phyloP scores from a whole-genome alignment of 1,140 invertebrate genomes.

The Pararge aegeria region DNA sequence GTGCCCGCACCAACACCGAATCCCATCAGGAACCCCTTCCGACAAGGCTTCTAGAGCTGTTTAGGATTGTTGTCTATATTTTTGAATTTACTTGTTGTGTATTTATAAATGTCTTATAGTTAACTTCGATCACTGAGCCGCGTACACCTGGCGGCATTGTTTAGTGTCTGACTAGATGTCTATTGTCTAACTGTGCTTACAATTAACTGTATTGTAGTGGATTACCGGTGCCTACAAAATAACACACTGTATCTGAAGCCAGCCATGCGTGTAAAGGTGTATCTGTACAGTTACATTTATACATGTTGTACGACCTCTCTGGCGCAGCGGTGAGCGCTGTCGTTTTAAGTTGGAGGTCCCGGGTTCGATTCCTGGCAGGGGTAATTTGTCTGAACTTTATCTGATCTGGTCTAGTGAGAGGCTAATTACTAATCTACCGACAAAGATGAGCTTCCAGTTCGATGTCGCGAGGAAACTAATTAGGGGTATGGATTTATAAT shows the following conservation, averaged over 20 bases:
- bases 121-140: slow-evolving; percentile 76
- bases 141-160: slow-evolving; percentile 48
- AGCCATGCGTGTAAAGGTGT: too few relatives aligned
- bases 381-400: too few relatives aligned
- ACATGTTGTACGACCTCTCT: too few relatives aligned
- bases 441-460: too few relatives aligned
- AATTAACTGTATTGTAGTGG: slow-evolving; percentile 20
- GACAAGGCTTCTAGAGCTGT: slow-evolving; percentile 80
- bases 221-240: slow-evolving; percentile 12
- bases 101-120: slow-evolving; percentile 74
- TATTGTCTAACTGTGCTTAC: slow-evolving; percentile 60
- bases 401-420: too few relatives aligned
- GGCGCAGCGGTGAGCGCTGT: too few relatives aligned
- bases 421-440: too few relatives aligned
- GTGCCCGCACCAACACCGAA: slow-evolving; percentile 49
- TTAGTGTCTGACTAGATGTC: slow-evolving; percentile 60
- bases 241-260: slow-evolving; percentile 6
- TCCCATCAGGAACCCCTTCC: slow-evolving; percentile 78
- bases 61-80: slow-evolving; percentile 73
- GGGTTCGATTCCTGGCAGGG: too few relatives aligned
- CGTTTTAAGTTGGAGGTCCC: too few relatives aligned
- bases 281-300: too few relatives aligned
- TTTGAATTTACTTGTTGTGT: slow-evolving; percentile 76
- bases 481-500: too few relatives aligned
- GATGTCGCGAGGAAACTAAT: too few relatives aligned